Evolutionary conservation across 2,113 vertebrate genomes (phyloP).

Genomic region (Halcyon senegalensis): DNA sequence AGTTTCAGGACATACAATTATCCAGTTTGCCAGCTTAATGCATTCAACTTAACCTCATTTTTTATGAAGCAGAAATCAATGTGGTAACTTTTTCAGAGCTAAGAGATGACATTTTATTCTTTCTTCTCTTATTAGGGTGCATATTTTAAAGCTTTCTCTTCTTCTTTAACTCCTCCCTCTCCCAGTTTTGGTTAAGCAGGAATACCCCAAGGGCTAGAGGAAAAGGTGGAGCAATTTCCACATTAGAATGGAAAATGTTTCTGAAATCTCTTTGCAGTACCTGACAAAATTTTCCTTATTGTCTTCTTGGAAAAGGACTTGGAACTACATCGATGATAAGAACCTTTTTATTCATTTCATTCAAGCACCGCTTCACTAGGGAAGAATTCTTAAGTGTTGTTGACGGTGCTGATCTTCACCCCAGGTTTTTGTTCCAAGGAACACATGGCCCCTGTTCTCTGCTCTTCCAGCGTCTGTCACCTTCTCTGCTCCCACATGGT

Average conservation of each 20-base stretch:
- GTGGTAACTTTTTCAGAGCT: slow-evolving; percentile 29
- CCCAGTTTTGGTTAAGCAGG: background rate
- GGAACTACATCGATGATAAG: background rate
- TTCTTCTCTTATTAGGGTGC: background rate
- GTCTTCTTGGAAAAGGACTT: background rate
- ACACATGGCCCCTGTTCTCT: background rate
- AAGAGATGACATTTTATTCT: slow-evolving; percentile 23
- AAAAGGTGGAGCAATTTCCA: background rate
- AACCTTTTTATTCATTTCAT: background rate
- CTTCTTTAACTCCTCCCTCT: background rate
- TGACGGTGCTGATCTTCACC: background rate
- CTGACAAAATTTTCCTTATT: background rate
- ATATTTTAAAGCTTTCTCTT: slow-evolving; percentile 19
- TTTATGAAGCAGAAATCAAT: slow-evolving; percentile 51
- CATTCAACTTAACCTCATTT: slow-evolving; percentile 69
- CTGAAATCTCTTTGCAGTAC: background rate
- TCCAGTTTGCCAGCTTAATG: slow-evolving; percentile 70
- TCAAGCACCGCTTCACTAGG: background rate
- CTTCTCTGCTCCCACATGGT: background rate
- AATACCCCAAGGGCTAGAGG: background rate
- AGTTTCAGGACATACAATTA: slow-evolving; percentile 67
- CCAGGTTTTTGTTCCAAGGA: background rate
- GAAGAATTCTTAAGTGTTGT: background rate
- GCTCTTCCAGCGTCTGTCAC: background rate
- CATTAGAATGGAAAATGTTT: background rate